Evolutionary conservation across 1,140 invertebrate genomes (phyloP), one percentile per base, ranked within the genome.

Genomic region (Teleopsis dalmanni): DNA sequence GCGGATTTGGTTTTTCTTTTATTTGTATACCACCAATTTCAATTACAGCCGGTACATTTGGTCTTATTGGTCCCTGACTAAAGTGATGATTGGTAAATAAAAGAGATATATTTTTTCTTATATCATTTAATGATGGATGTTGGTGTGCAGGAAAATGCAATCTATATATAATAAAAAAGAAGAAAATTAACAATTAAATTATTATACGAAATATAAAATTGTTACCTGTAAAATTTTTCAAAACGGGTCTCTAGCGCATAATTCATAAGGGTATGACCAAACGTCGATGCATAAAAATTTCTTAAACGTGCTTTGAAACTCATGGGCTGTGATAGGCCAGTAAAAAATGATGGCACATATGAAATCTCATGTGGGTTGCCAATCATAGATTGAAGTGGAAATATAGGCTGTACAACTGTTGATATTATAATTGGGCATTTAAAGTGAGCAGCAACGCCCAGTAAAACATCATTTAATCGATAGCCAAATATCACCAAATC

Each of bases 11-110:
- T 25, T 53, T 55, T 2, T 65, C 52, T 48, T 70, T 62, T 7
- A 74, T 59, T 29, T 75, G 73, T 22, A 74, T 63, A 14, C 72
- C 73, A 14, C 72, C 73, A 5, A 73, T 62, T 55, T 74, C 62
- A 0, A 73, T 55, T 1, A 63, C 35, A 6, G 51, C 62, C 5
- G 72, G 73, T 11, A 72, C 61, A 8, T 64, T 36, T 0, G 73
- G 67, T 9, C 65, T 40, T 9, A 69, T 61, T 6, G 57, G 57
- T 4, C 65, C 62, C 33, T 69, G 60, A 21, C 57, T 68, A 25
- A 58, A 52, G 21, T 68, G 60, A 5, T 50, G 47, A 19, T 57
- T 60, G 21, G 51, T 57, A 8, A 69, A 62, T 0, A 53, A 34
- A 19, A 68, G 36, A 4, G 65, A 69, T 1, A 69, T 36, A 13